Evolutionary conservation across 2,113 vertebrate genomes (phyloP).

Genomic region (Passer domesticus): DNA sequence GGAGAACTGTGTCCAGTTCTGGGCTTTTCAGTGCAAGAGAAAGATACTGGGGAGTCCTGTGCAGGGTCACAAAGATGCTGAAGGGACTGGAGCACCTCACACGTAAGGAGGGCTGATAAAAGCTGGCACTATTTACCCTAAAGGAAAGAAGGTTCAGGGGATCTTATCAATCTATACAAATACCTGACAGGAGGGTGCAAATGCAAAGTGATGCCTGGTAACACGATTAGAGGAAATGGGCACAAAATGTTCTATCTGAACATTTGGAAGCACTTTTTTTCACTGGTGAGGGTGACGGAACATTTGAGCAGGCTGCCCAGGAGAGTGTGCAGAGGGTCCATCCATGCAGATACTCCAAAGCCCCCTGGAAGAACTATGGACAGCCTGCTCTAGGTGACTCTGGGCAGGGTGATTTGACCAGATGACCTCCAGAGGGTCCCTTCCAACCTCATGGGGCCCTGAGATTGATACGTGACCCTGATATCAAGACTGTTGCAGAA

Average conservation of each 20-base stretch:
- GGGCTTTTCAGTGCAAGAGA: background rate
- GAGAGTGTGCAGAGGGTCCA: background rate
- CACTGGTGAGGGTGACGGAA: background rate
- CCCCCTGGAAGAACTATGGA: accelerated
- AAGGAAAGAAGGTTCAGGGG: background rate
- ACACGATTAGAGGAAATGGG: background rate
- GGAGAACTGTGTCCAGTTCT: too few relatives aligned
- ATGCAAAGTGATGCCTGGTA: background rate
- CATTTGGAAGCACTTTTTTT: background rate
- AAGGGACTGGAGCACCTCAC: background rate
- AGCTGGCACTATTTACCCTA: background rate
- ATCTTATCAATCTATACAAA: accelerated
- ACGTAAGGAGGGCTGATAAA: accelerated
- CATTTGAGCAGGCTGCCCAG: background rate
- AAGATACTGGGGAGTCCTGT: accelerated
- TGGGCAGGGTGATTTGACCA: background rate
- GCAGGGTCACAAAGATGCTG: background rate
- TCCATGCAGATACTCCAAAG: background rate
- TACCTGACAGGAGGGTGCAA: background rate
- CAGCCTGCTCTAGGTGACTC: background rate
- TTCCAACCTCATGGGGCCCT: background rate
- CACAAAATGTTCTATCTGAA: background rate
- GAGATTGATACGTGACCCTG: background rate
- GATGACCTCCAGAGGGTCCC: background rate
- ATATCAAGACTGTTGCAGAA: background rate